A percentile compares a stretch with the other conserved stretches of the same genome.
Conservation (phyloP, 2,888 invertebrate genomes). For the Zygogramma bicolorata region DNA sequence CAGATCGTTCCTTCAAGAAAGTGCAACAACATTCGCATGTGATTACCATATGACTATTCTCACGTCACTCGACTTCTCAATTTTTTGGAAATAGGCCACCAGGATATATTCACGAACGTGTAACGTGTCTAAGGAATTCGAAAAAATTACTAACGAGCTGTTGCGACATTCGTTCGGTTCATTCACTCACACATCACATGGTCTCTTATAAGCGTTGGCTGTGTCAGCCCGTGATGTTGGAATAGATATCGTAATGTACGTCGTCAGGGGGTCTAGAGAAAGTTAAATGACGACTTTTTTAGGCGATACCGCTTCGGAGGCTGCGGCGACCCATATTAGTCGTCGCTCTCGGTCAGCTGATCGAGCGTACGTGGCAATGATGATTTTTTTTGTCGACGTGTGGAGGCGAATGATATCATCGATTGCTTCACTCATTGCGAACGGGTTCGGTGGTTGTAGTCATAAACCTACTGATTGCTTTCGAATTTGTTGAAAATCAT, state of each 20-base stretch:
- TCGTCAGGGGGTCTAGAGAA: conserved; percentile 5
- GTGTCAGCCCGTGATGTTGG: conserved; percentile 1
- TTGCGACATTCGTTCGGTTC: conserved; percentile 8
- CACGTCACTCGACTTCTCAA: background rate
- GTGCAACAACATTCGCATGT: no score
- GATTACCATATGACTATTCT: background rate
- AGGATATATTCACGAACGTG: background rate
- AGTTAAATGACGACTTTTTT: conserved; percentile 7
- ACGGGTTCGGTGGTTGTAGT: background rate
- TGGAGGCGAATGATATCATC: background rate
- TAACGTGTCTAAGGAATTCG: background rate
- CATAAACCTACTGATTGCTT: no score
- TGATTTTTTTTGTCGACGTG: background rate
- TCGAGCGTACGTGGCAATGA: background rate
- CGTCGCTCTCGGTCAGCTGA: background rate
- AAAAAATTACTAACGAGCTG: background rate
- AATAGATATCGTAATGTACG: background rate
- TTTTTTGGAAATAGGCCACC: background rate
- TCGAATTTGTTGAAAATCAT: no score
- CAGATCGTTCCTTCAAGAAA: no score
- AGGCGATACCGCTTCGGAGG: background rate
- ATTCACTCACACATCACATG: background rate
- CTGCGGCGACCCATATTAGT: background rate
- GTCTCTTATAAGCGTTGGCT: background rate
- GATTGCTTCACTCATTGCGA: background rate